A percentile compares a stretch with the other conserved stretches of the same genome.
Conservation (phyloP, 2,888 invertebrate genomes). For the Esperia sulphurella region DNA sequence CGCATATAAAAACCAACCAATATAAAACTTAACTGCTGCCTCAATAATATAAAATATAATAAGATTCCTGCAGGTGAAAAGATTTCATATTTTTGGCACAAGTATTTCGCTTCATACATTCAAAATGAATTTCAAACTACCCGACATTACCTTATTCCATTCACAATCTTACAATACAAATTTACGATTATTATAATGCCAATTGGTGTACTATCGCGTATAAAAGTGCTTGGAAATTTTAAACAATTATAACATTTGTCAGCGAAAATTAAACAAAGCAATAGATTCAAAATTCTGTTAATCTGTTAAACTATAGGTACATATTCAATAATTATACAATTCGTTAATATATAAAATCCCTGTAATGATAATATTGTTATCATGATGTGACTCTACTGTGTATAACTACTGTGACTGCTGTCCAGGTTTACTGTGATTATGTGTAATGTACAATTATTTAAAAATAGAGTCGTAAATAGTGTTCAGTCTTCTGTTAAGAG, state of each 20-base stretch:
- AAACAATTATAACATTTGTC: conserved; percentile 13
- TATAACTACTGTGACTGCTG: conserved; percentile 34
- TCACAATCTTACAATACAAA: conserved; percentile 35
- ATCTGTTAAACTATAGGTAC: conserved; percentile 66
- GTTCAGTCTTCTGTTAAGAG: conserved; percentile 74
- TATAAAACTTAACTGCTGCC: conserved; percentile 1
- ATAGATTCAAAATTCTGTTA: conserved; percentile 33
- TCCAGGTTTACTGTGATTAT: conserved; percentile 48
- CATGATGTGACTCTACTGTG: conserved; percentile 61
- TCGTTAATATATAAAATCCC: conserved; percentile 77
- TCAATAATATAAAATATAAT: neutral
- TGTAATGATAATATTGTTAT: conserved; percentile 77
- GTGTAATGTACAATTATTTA: conserved; percentile 70
- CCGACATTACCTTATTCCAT: conserved; percentile 28
- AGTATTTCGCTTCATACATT: conserved; percentile 32
- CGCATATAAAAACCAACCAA: neutral
- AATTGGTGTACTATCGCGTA: conserved; percentile 25
- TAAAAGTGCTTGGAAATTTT: conserved; percentile 25
- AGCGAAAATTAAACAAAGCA: conserved; percentile 51
- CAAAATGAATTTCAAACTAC: conserved; percentile 15
- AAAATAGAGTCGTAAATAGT: conserved; percentile 75
- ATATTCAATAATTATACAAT: conserved; percentile 69
- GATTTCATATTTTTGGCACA: conserved; percentile 57
- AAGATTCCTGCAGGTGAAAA: neutral
- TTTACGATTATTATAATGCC: conserved; percentile 20